Percentiles rank a stretch among this genome's conserved stretches.
Evolutionary conservation across 2,888 invertebrate species (phyloP).

Genomic region (Trissoscelio sp.): DNA sequence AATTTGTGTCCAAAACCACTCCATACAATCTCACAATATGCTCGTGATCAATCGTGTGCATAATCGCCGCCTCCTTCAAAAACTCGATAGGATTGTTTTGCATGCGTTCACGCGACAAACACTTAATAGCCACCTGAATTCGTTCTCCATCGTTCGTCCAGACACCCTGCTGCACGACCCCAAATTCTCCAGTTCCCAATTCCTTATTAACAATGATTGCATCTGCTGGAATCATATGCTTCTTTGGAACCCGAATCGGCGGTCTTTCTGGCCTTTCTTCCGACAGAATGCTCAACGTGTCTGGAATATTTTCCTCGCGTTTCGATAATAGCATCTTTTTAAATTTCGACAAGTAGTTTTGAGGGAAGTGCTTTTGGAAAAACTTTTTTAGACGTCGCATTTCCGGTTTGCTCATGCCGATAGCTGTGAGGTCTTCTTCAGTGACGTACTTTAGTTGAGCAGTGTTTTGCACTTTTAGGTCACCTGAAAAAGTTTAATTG

Average conservation of each 20-base stretch:
- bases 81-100: conserved; percentile 98
- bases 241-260: conserved; percentile 88
- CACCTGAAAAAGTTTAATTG: conserved; percentile 80
- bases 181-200: conserved; percentile 98
- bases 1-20: conserved; percentile 96
- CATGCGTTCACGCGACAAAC: conserved; percentile 96
- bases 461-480: conserved; percentile 94
- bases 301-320: conserved; percentile 82
- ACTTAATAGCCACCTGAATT: conserved; percentile 98
- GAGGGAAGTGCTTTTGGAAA: conserved; percentile 96
- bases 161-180: conserved; percentile 98
- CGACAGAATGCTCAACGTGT: conserved; percentile 79
- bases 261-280: conserved; percentile 82
- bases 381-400: conserved; percentile 96
- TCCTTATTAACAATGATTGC: conserved; percentile 97
- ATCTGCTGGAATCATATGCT: conserved; percentile 93
- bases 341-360: conserved; percentile 95
- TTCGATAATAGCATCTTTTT: conserved; percentile 91
- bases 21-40: conserved; percentile 99
- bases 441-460: conserved; percentile 97
- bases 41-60: conserved; percentile 99
- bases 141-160: conserved; percentile 98
- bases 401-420: conserved; percentile 98
- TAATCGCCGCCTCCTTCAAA: conserved; percentile 98
- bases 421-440: conserved; percentile 94